Evolutionary conservation across 1,140 invertebrate species (phyloP).

Genomic region (Aricia agestis): DNA sequence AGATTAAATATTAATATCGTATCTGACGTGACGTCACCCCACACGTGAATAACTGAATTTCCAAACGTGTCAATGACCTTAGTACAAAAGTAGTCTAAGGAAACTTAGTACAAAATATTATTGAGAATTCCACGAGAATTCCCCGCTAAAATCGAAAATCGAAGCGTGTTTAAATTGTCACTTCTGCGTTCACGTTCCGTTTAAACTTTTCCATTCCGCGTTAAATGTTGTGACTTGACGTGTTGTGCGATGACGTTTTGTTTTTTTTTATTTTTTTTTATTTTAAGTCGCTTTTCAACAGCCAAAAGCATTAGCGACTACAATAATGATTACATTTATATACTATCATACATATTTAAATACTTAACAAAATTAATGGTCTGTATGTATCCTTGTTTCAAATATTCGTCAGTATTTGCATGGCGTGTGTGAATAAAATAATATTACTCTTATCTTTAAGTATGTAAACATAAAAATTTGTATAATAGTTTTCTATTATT

Average conservation of each 20-base stretch:
- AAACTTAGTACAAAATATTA: conserved; percentile 26
- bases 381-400: too few species aligned
- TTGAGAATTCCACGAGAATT: conserved; percentile 17
- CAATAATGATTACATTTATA: too few species aligned
- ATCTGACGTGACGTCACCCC: conserved; percentile 31
- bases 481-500: too few species aligned
- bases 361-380: too few species aligned
- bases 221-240: background rate
- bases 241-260: background rate
- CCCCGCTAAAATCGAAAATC: conserved; percentile 21
- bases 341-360: too few species aligned
- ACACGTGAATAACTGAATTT: conserved; percentile 41
- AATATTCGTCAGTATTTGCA: background rate
- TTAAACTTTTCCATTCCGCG: conserved; percentile 5
- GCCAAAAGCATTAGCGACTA: too few species aligned
- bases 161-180: conserved; percentile 35
- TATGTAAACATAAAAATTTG: too few species aligned
- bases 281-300: too few species aligned
- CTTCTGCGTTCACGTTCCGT: conserved; percentile 8
- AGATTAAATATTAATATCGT: conserved; percentile 49
- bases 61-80: conserved; percentile 32
- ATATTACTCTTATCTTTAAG: too few species aligned
- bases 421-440: background rate
- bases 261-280: too few species aligned
- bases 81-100: conserved; percentile 16